A percentile compares a stretch with the other conserved stretches of the same genome.
Conservation (phyloP, 2,797 vertebrate genomes). For the Apogon talboti region DNA sequence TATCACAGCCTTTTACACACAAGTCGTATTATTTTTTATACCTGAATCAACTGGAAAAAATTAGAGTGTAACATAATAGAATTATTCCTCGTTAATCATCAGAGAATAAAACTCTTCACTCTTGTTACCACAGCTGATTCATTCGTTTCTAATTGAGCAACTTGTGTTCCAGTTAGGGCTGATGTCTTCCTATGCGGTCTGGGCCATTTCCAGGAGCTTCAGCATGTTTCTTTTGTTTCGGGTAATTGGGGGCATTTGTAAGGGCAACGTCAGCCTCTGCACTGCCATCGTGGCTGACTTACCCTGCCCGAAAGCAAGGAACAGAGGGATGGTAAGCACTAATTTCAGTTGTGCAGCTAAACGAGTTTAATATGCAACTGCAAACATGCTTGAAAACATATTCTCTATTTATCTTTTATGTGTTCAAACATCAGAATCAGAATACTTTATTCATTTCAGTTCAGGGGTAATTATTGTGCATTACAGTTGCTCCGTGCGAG, state of each 20-base stretch:
- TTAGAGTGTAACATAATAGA: neutral
- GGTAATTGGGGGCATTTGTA: slow-evolving; percentile 92
- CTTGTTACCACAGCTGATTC: neutral
- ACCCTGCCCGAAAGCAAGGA: slow-evolving; percentile 87
- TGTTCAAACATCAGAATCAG: too few relatives aligned
- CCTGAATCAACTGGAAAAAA: neutral
- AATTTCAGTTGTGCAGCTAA: too few relatives aligned
- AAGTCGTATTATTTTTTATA: too few relatives aligned
- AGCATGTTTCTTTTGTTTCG: slow-evolving; percentile 94
- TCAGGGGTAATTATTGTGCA: too few relatives aligned
- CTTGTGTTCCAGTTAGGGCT: slow-evolving; percentile 87
- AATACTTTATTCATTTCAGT: too few relatives aligned
- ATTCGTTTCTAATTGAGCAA: slow-evolving; percentile 29
- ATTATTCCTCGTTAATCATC: neutral
- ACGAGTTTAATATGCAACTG: too few relatives aligned
- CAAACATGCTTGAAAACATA: too few relatives aligned
- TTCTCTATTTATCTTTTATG: too few relatives aligned
- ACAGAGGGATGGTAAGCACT: slow-evolving; percentile 92
- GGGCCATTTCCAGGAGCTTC: slow-evolving; percentile 93
- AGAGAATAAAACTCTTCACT: neutral
- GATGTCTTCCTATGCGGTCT: slow-evolving; percentile 90
- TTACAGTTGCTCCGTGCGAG: too few relatives aligned
- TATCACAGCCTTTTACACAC: too few relatives aligned
- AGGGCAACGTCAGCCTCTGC: slow-evolving; percentile 96
- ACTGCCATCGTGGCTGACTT: slow-evolving; percentile 93